Conservation (phyloP, 2,797 vertebrate genomes). For the Microcaecilia unicolor region DNA sequence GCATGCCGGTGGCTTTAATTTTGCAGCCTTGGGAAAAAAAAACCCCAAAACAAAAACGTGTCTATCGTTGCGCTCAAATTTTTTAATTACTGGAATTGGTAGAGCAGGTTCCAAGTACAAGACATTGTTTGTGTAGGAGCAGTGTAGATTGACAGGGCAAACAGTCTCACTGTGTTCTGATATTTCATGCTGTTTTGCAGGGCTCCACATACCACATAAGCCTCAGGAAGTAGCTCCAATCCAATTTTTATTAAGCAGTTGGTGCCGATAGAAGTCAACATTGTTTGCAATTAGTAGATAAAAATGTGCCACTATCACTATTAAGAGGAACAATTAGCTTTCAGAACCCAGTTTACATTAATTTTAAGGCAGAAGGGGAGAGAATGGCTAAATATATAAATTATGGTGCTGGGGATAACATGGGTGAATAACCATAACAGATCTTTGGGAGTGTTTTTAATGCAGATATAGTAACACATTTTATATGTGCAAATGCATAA, state of each 20-base stretch:
- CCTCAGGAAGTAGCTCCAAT: slow-evolving; percentile 35
- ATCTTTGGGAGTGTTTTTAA: no score
- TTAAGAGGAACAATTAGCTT: no score
- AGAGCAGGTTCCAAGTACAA: slow-evolving; percentile 27
- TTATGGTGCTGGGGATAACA: no score
- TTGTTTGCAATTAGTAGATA: slow-evolving; percentile 14
- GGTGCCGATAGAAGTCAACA: slow-evolving; percentile 16
- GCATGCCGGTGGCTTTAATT: slow-evolving; percentile 25
- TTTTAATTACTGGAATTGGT: slow-evolving; percentile 36
- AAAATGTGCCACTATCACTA: slow-evolving; percentile 3
- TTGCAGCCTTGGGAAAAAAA: slow-evolving; percentile 27
- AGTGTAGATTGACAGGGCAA: slow-evolving; percentile 43
- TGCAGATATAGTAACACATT: no score
- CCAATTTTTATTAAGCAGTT: slow-evolving; percentile 42
- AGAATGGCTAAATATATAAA: no score
- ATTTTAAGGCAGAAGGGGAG: no score
- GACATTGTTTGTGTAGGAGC: slow-evolving; percentile 41
- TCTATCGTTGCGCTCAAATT: slow-evolving; percentile 40
- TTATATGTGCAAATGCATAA: no score
- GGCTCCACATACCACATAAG: slow-evolving; percentile 21
- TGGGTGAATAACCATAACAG: no score
- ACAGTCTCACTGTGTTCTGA: slow-evolving; percentile 42
- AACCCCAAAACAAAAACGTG: no score
- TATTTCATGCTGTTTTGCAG: slow-evolving; percentile 26
- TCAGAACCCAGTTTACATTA: no score